phyloP scores from a whole-genome alignment of 2,888 invertebrate species.

The Tetropium fuscum region DNA sequence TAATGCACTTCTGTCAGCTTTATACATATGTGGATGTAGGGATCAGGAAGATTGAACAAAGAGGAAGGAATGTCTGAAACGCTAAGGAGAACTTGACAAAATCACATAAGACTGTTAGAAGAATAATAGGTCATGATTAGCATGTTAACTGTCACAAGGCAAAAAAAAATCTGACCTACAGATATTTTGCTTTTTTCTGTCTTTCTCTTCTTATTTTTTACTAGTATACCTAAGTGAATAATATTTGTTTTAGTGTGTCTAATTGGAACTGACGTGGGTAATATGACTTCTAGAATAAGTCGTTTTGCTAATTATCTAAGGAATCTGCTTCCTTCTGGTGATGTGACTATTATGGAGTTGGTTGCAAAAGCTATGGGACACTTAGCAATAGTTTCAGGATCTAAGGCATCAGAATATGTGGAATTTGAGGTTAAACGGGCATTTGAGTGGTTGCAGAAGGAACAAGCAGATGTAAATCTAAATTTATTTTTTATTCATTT shows the following conservation, averaged over 20 bases:
- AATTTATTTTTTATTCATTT: no score
- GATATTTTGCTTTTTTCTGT: no score
- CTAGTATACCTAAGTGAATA: not conserved
- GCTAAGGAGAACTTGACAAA: not conserved
- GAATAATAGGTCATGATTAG: no score
- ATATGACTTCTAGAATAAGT: conserved; percentile 89
- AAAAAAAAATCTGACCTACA: no score
- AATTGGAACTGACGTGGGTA: conserved; percentile 93
- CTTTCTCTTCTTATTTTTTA: no score
- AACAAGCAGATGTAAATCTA: conserved; percentile 87
- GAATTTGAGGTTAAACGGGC: conserved; percentile 97
- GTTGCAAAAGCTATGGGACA: conserved; percentile 96
- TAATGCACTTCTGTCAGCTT: no score
- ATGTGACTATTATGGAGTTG: conserved; percentile 94
- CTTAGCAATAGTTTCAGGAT: conserved; percentile 90
- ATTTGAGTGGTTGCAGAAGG: conserved; percentile 94
- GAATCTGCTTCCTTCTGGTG: conserved; percentile 89
- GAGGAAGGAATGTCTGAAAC: no score
- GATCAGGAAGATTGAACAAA: no score
- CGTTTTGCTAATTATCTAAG: conserved; percentile 94
- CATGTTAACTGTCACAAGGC: no score
- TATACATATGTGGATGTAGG: no score
- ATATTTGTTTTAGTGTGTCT: conserved; percentile 80
- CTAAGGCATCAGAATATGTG: conserved; percentile 96
- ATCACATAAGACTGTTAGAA: no score